Percentiles rank a stretch among this genome's conserved stretches.
Evolutionary conservation across 2,888 invertebrate species (phyloP).

Genomic region (Eilema sororculum): DNA sequence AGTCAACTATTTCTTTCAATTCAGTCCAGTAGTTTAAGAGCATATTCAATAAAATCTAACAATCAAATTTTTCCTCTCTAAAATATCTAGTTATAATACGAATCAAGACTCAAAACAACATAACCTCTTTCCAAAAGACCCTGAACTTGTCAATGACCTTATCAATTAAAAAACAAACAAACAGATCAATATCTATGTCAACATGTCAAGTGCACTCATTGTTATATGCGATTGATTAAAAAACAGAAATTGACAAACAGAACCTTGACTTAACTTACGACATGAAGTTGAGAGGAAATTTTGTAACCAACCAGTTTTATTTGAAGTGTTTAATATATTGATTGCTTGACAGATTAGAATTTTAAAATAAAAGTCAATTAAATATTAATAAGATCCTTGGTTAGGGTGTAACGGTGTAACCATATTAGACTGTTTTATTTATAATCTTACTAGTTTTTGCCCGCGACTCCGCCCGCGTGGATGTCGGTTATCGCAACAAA

Average conservation of each 20-base stretch:
- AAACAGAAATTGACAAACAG: constrained; percentile 41
- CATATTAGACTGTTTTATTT: too few species aligned
- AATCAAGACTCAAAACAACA: not conserved
- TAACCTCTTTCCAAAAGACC: not conserved
- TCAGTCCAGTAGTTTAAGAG: too few species aligned
- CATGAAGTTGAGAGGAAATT: constrained; percentile 36
- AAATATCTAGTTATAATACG: too few species aligned
- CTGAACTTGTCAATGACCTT: not conserved
- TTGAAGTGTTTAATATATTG: not conserved
- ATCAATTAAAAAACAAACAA: constrained; percentile 28
- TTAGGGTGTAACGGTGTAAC: too few species aligned
- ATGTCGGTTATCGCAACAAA: too few species aligned
- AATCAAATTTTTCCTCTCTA: too few species aligned
- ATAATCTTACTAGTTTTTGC: too few species aligned
- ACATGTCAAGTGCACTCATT: constrained; percentile 45
- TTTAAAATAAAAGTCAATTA: not conserved
- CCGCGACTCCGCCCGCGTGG: too few species aligned
- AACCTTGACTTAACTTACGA: constrained; percentile 44
- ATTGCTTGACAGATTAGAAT: not conserved
- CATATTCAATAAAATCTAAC: too few species aligned
- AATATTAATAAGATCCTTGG: not conserved
- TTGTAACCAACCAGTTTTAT: constrained; percentile 26
- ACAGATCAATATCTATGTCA: constrained; percentile 28
- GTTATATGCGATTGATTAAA: constrained; percentile 24
- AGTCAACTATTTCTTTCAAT: too few species aligned